Base-by-base conservation (phyloP, 1,140 invertebrate genomes). In the Scaptomyza montana region DNA sequence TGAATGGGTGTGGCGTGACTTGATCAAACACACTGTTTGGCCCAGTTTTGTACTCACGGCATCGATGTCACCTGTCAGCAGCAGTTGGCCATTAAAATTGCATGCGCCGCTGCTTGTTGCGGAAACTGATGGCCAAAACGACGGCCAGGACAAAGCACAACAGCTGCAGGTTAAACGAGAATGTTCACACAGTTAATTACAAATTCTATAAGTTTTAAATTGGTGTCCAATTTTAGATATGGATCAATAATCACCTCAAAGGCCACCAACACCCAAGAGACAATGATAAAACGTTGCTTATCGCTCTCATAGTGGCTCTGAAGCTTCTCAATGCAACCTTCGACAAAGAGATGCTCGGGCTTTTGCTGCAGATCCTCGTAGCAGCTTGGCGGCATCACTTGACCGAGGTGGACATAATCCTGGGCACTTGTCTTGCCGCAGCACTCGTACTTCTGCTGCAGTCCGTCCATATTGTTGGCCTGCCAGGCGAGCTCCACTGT, bases 101-200 rank as follows among this genome's bases (percentile, higher is more conserved):
- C 90, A 91, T 70, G 46, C 90, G 90, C 25, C 90, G 64, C 70
- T 91, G 90, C 53, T 91, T 91, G 56, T 91, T 91, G 36, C 81
- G 84, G 79, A 91, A 90, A 72, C 79, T 91, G 8, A 91, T 85
- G 57, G 75, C 82, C 62, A 91, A 61, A 50, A 81, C 78, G 5
- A 89, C 67, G 41, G 85, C 82, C 54, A 89, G 25, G 10, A 53
- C 72, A 33, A 73, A 90, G 66, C 86, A 87, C 30, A 90, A 36
- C 46, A 91, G 50, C 90, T 91, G 80, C 7, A 64, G n/a, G 39
- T 43, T 5, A 12, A 43, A 43, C n/a, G 8, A 3, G n/a, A 64
- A 28, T 43, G 49, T 68, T 43, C 39, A 49, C 49, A 60, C 21
- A 30, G n/a, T 62, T 39, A 68, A 51, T 45, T 54, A 12, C 2